Evolutionary conservation across 2,797 vertebrate species (phyloP).

Genomic region (Pipistrellus nathusii): DNA sequence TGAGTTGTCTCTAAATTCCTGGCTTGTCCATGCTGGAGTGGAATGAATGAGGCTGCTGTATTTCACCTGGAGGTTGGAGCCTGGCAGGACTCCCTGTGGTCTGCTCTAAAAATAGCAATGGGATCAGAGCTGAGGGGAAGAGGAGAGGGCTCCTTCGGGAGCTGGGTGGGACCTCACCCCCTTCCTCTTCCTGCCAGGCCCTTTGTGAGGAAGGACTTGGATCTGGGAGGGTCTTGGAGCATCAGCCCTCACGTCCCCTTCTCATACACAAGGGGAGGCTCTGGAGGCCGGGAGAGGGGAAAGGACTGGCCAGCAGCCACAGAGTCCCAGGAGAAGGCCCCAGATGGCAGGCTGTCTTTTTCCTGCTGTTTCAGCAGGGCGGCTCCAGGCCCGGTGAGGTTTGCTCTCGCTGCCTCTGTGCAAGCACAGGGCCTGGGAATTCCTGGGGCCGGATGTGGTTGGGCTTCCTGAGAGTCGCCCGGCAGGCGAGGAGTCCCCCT

Average conservation of each 20-base stretch:
- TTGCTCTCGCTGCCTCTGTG: constrained; percentile 34
- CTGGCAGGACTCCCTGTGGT: neutral
- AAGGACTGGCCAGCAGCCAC: neutral
- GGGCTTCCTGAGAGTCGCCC: constrained; percentile 72
- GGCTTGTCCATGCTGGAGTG: neutral
- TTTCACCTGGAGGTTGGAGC: constrained; percentile 67
- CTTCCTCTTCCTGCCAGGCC: constrained; percentile 77
- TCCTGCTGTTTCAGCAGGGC: neutral
- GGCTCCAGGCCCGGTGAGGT: neutral
- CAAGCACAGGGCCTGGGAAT: constrained; percentile 73
- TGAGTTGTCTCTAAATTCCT: constrained; percentile 51
- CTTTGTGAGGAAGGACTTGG: constrained; percentile 38
- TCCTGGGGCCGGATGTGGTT: constrained; percentile 70
- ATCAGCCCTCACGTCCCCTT: neutral
- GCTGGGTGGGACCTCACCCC: constrained; percentile 54
- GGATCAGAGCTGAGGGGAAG: constrained; percentile 50
- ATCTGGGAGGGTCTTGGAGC: constrained; percentile 32
- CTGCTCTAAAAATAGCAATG: constrained; percentile 71
- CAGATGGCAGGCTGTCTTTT: neutral
- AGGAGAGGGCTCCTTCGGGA: constrained; percentile 66
- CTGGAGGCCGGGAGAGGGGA: neutral
- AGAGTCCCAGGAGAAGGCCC: neutral
- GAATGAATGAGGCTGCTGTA: constrained; percentile 68
- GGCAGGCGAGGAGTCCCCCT: constrained; percentile 62
- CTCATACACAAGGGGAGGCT: neutral